Percentiles rank a stretch among this genome's conserved stretches.
Evolutionary conservation across 1,140 invertebrate genomes (phyloP).

Genomic region (Drusus annulatus): DNA sequence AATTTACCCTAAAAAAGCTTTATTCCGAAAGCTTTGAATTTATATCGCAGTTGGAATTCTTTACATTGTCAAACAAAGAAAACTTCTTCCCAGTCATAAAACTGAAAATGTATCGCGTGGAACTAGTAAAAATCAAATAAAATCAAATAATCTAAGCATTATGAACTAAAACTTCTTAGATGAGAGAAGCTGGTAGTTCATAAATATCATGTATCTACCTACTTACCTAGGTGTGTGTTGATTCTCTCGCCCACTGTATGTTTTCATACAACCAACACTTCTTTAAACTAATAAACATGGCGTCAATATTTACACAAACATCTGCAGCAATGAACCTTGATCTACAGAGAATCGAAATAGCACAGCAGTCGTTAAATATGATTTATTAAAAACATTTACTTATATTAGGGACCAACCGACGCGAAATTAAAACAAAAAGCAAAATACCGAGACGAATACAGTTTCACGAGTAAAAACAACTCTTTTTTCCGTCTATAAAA

Average conservation of each 20-base stretch:
- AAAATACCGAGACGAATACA: not conserved
- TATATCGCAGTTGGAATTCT: too few species aligned
- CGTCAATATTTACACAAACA: slow-evolving; percentile 17
- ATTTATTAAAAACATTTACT: slow-evolving; percentile 26
- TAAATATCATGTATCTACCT: too few species aligned
- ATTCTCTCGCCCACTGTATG: not conserved
- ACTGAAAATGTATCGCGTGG: too few species aligned
- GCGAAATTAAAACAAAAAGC: not conserved
- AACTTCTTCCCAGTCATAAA: too few species aligned
- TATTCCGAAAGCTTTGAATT: too few species aligned
- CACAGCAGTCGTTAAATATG: not conserved
- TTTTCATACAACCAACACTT: slow-evolving; percentile 12
- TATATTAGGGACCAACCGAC: not conserved
- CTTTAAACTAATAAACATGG: not conserved
- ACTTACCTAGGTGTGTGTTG: too few species aligned
- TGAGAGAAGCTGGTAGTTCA: too few species aligned
- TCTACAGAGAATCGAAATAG: slow-evolving; percentile 37
- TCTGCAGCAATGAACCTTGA: slow-evolving; percentile 30
- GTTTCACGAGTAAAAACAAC: not conserved
- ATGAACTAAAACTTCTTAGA: too few species aligned
- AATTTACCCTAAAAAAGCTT: too few species aligned
- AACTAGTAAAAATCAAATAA: too few species aligned
- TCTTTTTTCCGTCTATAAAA: not conserved
- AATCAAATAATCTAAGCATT: too few species aligned
- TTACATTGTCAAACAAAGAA: too few species aligned